Conservation (phyloP, 30 jellyfish, hydroid and myxozoan species). For the Haliclystus octoradiatus region DNA sequence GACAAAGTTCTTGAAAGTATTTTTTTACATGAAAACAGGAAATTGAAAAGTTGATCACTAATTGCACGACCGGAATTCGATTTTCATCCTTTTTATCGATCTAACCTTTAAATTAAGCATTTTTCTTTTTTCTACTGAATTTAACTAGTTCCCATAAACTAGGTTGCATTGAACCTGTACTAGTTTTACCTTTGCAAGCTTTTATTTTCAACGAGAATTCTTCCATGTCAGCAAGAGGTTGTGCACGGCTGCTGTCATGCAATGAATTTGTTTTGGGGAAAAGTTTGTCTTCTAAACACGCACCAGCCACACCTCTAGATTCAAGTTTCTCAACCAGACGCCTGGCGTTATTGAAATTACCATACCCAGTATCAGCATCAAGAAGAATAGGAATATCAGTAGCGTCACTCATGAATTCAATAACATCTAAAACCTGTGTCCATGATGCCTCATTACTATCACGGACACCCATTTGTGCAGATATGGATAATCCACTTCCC, state of each 20-base stretch:
- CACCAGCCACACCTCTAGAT: constrained; percentile 93
- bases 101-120: too few relatives aligned
- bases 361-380: constrained; percentile 97
- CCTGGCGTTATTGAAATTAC: constrained; percentile 87
- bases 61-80: too few relatives aligned
- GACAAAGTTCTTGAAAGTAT: too few relatives aligned
- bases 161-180: too few relatives aligned
- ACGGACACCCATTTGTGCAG: constrained; percentile 83
- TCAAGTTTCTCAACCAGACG: constrained; percentile 71
- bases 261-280: constrained; percentile 86
- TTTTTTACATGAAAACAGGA: too few relatives aligned
- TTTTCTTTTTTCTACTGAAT: too few relatives aligned
- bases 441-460: constrained; percentile 95
- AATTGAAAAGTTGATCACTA: too few relatives aligned
- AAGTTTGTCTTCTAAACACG: constrained; percentile 82
- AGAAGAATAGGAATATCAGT: constrained; percentile 67
- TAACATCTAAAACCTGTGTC: constrained; percentile 85
- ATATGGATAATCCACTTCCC: constrained; percentile 94
- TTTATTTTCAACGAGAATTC: constrained; percentile 84
- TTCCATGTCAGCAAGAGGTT: constrained; percentile 90
- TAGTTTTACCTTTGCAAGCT: constrained; percentile 74
- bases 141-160: too few relatives aligned
- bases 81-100: too few relatives aligned
- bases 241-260: constrained; percentile 87
- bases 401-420: constrained; percentile 86